phyloP scores from a whole-genome alignment of 2,113 vertebrate species.

The Oncorhynchus nerka region DNA sequence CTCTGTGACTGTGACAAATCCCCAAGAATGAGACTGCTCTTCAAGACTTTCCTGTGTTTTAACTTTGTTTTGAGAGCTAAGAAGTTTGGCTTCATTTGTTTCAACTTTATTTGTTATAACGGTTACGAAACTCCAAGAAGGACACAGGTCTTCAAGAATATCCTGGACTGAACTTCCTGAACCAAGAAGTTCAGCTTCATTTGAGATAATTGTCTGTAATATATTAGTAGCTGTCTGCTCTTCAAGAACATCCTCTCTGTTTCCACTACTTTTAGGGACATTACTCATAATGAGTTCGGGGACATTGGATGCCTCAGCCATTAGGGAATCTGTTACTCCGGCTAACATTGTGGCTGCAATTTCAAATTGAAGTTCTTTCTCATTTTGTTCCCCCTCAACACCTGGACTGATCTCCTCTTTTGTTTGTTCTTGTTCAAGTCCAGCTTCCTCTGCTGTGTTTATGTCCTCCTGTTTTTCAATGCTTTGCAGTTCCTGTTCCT shows the following conservation, averaged over 20 bases:
- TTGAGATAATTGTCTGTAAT: too few relatives aligned
- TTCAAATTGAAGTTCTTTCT: slow-evolving; percentile 17
- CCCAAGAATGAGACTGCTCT: too few relatives aligned
- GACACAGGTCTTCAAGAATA: slow-evolving; percentile 4
- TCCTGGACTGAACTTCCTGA: too few relatives aligned
- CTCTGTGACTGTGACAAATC: too few relatives aligned
- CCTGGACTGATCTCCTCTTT: slow-evolving; percentile 15
- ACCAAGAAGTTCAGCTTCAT: too few relatives aligned
- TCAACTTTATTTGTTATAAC: slow-evolving; percentile 66
- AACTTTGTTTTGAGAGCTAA: slow-evolving; percentile 78
- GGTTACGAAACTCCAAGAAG: slow-evolving; percentile 37
- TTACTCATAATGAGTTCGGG: neutral
- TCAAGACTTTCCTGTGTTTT: slow-evolving; percentile 43
- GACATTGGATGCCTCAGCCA: slow-evolving; percentile 10
- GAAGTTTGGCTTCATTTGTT: slow-evolving; percentile 18
- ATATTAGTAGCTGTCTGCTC: too few relatives aligned
- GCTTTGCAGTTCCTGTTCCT: slow-evolving; percentile 45
- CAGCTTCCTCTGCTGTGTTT: slow-evolving; percentile 17
- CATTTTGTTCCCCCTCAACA: slow-evolving; percentile 21
- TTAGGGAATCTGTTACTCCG: neutral
- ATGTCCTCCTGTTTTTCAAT: slow-evolving; percentile 45
- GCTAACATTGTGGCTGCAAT: neutral
- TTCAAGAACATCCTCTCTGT: neutral
- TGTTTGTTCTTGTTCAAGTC: slow-evolving; percentile 30
- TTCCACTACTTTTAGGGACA: slow-evolving; percentile 14